These are phyloP conservation scores for Athalia circularis DNA, from an alignment of 2,888 invertebrate genomes.

Conservation along the genomic window DNA sequence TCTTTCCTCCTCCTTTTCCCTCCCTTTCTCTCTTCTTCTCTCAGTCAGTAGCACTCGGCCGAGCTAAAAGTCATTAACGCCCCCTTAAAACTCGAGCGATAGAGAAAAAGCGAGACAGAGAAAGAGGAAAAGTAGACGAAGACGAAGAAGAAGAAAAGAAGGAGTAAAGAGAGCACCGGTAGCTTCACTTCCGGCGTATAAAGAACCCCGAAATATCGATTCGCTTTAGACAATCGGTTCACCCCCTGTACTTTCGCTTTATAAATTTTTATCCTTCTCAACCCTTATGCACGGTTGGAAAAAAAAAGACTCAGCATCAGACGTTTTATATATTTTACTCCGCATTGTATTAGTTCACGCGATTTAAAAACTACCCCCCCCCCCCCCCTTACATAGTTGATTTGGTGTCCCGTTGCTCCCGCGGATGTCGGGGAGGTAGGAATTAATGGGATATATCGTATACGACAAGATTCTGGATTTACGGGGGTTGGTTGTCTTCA, in stretches of 20 bases:
- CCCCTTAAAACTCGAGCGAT: conserved; percentile 5
- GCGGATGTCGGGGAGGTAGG: background rate
- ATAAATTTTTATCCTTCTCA: background rate
- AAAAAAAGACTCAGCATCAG: no score
- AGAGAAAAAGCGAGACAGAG: conserved; percentile 5
- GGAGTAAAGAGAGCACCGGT: background rate
- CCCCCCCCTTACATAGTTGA: no score
- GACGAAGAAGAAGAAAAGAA: conserved; percentile 26
- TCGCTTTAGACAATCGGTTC: background rate
- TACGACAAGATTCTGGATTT: background rate
- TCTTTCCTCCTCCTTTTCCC: conserved; percentile 20
- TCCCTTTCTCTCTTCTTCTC: conserved; percentile 21
- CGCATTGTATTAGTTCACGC: background rate
- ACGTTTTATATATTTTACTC: background rate
- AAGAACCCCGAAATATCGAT: conserved; percentile 20
- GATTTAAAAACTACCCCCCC: no score
- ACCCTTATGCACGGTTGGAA: background rate
- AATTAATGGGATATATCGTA: background rate
- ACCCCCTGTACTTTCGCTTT: background rate
- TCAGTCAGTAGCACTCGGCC: conserved; percentile 48
- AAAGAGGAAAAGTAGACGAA: conserved; percentile 28
- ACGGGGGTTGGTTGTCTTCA: no score
- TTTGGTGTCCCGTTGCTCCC: no score
- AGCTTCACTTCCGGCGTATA: background rate
- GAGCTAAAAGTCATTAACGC: conserved; percentile 43